These are phyloP conservation scores for Agrilus cyanescens DNA, from an alignment of 2,888 invertebrate genomes.

Conservation along the genomic window DNA sequence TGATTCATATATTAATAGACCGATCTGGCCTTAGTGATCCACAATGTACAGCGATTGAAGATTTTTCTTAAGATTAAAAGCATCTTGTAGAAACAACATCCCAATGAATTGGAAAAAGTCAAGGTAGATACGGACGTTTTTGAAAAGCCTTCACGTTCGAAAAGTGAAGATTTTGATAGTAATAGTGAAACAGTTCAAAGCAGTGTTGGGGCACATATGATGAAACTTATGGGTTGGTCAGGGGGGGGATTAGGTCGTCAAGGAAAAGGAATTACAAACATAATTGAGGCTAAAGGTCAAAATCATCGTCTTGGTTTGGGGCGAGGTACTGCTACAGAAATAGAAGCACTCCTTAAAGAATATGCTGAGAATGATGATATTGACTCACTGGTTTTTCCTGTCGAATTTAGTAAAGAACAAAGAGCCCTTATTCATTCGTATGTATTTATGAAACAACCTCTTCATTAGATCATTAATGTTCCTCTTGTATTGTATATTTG, in stretches of 20 bases:
- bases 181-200: no score
- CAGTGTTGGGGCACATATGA: slow-evolving; percentile 9
- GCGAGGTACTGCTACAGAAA: slow-evolving; percentile 3
- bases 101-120: no score
- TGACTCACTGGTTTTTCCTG: slow-evolving; percentile 9
- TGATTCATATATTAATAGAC: no score
- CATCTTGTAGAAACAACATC: no score
- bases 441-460: not conserved
- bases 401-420: slow-evolving; percentile 9
- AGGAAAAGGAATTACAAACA: slow-evolving; percentile 7
- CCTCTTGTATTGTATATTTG: not conserved
- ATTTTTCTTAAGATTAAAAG: no score
- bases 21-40: no score
- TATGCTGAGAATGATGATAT: slow-evolving; percentile 6
- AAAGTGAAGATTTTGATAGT: no score
- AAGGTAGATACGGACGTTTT: no score
- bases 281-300: slow-evolving; percentile 6
- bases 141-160: no score
- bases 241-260: slow-evolving; percentile 10
- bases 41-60: no score
- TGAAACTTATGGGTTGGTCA: slow-evolving; percentile 10
- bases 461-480: not conserved
- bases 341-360: slow-evolving; percentile 4
- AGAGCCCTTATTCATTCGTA: slow-evolving; percentile 9
- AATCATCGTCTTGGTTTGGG: slow-evolving; percentile 10